Base-by-base conservation (phyloP, 2,888 invertebrate species). In the Smittia aterrima region DNA sequence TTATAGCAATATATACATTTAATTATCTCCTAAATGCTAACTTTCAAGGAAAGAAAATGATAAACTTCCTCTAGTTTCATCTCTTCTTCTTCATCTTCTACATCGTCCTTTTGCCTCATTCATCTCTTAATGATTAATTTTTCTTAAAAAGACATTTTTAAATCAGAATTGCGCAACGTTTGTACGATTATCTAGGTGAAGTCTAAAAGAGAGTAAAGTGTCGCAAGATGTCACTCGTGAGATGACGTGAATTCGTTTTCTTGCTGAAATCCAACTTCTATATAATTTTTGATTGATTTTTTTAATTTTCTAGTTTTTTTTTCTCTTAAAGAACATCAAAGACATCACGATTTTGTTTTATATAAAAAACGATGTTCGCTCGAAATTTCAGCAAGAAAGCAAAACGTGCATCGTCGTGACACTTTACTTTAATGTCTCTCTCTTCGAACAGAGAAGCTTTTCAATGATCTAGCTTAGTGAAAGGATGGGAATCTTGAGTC, bases 241-340 rank as follows among this genome's bases (percentile, higher is more conserved):
- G 24, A 27, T 4, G 9, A 4, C 32, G 58, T 24, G 20, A 4
- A 53, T n/a, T 25, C n/a, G 47, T 20, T 13, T 24, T 24, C 58
- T n/a, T 71, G 71, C 71, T 58, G 20, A 22, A 1, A 62, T 62
- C 64, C 24, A 64, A 64, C 27, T 64, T 64, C 64, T 64, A 64
- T 64, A 64, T 72, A 32, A 38, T 58, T 72, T 72, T 72, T 72
- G 72, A 72, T 72, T 72, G 25, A 62, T 58, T 72, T 72, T 72
- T 72, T 72, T 72, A 72, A 72, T 72, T 72, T 72, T 72, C 72
- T 72, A 72, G 54, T 72, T 38, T 72, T 72, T 71, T 70, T 70
- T 47, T 47, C 18, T 18, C n/a, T 67, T 71, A 71, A 72, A 72
- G 72, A 72, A 72, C 72, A 72, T 72, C 72, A 72, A 72, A 72